These are phyloP conservation scores for Hylaeus anthracinus DNA, from an alignment of 1,140 invertebrate genomes.

Conservation along the genomic window DNA sequence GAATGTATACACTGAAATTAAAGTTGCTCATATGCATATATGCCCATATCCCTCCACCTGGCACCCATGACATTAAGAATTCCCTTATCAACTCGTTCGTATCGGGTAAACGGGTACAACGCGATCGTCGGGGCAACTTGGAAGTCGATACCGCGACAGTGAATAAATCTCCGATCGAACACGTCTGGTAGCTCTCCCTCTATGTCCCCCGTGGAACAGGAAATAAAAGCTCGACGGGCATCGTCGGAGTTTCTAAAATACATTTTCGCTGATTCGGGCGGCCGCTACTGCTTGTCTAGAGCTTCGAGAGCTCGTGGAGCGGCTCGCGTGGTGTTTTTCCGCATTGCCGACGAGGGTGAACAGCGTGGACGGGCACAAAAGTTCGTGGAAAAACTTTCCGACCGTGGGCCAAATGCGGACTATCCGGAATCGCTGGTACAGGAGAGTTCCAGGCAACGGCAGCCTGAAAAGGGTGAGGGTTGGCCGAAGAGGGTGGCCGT, in stretches of 20 bases:
- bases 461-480: conserved; percentile 41
- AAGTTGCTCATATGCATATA: too few relatives aligned
- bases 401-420: conserved; percentile 50
- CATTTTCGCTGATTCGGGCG: conserved; percentile 39
- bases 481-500: conserved; percentile 48
- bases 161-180: neutral
- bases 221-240: neutral
- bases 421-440: conserved; percentile 47
- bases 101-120: neutral
- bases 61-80: neutral
- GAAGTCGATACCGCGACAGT: neutral
- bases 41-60: too few relatives aligned
- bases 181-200: too few relatives aligned
- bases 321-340: conserved; percentile 51
- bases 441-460: conserved; percentile 34
- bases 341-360: conserved; percentile 38
- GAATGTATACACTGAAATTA: too few relatives aligned
- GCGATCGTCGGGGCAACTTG: neutral
- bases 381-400: conserved; percentile 61
- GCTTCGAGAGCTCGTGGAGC: conserved; percentile 43
- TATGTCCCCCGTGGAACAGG: too few relatives aligned
- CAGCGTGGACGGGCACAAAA: conserved; percentile 44
- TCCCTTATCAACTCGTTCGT: neutral
- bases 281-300: conserved; percentile 20
- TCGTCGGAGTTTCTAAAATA: neutral